Base-by-base conservation (phyloP, 2,113 vertebrate genomes). In the Gallinago paraguaiae region DNA sequence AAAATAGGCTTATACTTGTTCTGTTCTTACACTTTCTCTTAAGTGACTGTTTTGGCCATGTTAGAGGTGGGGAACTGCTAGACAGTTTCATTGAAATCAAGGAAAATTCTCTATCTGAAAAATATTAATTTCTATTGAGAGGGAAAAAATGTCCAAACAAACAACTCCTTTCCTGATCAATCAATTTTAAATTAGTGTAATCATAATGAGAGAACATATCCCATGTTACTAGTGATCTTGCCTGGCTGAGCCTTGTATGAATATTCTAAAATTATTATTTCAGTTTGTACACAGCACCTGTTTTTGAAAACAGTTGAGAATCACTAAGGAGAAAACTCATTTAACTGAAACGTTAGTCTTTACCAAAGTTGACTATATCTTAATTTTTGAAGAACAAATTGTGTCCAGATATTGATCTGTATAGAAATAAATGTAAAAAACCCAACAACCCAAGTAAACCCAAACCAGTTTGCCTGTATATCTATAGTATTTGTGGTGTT, bases 1-100 rank as follows among this genome's bases (percentile, higher is more conserved):
- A 78, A 90, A 78, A 48, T 20, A 75, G 25, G 2, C 20, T 83
- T 78, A 24, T 45, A 27, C 4, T 59, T 70, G 7, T 14, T 54
- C 17, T 81, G 4, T 51, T 91, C 25, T 37, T 80, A 56, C 19
- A 35, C 19, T 64, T 1, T 59, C 8, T 67, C 53, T 53, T 35
- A 65, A 59, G 18, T 70, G 14, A 65, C 31, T 92, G 10, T 11
- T 79, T 75, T 82, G 24, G 12, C 30, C 15, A 6, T 60, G 18
- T 11, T 60, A 41, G 14, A 7, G 1, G 17, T 0, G 2, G 9
- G 4, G 4, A 0, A 5, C 25, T 63, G 7, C 30, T 51, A 53
- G 19, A 43, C 13, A 51, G 17, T 57, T 69, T 68, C 10, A 53
- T 22, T 69, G 27, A 69, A 72, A 30, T 71, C 4, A 63, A 2